A percentile compares a stretch with the other conserved stretches of the same genome.
Evolutionary conservation across 2,888 invertebrate genomes (phyloP).

Genomic region (Spisula solida): DNA sequence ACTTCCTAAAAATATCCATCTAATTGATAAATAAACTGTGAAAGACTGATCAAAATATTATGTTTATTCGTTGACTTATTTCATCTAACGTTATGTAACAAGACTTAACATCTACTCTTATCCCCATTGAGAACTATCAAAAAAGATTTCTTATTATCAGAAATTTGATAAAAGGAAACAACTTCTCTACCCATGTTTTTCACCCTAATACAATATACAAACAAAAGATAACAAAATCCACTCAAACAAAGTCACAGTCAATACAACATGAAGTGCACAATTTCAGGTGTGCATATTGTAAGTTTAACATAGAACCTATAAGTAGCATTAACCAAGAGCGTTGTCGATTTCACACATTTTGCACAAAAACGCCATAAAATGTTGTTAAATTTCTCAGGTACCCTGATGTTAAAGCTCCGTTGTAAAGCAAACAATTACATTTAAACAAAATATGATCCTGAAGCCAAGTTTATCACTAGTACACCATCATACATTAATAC

Average conservation of each 20-base stretch:
- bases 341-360: neutral
- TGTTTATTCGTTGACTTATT: neutral
- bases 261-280: neutral
- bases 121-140: neutral
- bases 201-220: neutral
- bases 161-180: slow-evolving; percentile 5
- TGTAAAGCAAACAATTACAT: neutral
- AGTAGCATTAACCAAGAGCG: neutral
- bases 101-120: neutral
- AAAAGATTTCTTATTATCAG: neutral
- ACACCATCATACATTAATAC: neutral
- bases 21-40: slow-evolving; percentile 11
- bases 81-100: neutral
- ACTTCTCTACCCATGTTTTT: neutral
- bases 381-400: neutral
- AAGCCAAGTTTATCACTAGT: neutral
- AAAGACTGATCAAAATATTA: neutral
- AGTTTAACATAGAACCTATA: neutral
- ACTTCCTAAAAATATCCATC: neutral
- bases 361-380: neutral
- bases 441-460: neutral
- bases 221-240: slow-evolving; percentile 2
- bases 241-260: too few species aligned
- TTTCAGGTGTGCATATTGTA: neutral
- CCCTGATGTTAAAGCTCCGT: neutral